These are phyloP conservation scores for Orchestia grillus DNA, from an alignment of 1,140 invertebrate species.

Conservation along the genomic window DNA sequence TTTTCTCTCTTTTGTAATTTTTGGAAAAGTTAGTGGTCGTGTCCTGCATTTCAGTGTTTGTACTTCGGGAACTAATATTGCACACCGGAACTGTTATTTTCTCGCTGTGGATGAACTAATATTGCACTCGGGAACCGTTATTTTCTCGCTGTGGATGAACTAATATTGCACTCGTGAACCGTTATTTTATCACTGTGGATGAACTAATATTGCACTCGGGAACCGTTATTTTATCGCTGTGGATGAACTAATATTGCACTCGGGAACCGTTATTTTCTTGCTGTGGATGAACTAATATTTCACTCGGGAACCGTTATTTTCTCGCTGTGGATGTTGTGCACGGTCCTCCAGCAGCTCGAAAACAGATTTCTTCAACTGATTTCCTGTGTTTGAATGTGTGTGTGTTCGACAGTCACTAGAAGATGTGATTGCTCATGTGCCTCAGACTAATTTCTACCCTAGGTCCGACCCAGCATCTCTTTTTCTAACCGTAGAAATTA, in stretches of 20 bases:
- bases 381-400: neutral
- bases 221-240: too few species aligned
- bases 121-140: neutral
- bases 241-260: neutral
- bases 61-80: neutral
- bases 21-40: constrained; percentile 29
- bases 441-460: neutral
- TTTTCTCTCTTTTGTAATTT: constrained; percentile 26
- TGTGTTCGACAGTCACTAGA: neutral
- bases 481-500: neutral
- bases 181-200: neutral
- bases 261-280: too few species aligned
- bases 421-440: neutral
- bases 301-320: neutral
- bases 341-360: neutral
- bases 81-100: neutral
- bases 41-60: neutral
- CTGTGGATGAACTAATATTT: neutral
- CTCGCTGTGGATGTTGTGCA: neutral
- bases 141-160: neutral
- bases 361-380: neutral
- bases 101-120: neutral
- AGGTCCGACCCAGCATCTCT: neutral
- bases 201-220: neutral
- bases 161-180: too few species aligned